Evolutionary conservation across 2,888 invertebrate genomes (phyloP).

Genomic region (Drosophila pseudotakahashii): DNA sequence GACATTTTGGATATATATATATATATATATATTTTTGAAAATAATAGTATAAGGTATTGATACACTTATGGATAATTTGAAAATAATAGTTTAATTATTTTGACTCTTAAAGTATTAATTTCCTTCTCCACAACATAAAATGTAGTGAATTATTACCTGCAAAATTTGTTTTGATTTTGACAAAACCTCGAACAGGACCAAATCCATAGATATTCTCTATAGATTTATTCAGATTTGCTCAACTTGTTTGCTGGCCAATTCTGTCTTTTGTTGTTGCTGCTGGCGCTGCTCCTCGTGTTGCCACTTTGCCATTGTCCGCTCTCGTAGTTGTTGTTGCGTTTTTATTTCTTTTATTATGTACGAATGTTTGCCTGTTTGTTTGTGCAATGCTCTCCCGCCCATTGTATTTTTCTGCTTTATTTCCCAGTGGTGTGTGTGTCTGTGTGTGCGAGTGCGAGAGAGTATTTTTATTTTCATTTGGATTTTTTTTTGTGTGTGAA

Average conservation of each 20-base stretch:
- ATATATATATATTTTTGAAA: too few relatives aligned
- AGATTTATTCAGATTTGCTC: conserved; percentile 30
- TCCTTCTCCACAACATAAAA: too few relatives aligned
- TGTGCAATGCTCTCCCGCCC: conserved; percentile 70
- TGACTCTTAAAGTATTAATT: too few relatives aligned
- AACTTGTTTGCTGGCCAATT: conserved; percentile 46
- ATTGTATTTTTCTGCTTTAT: conserved; percentile 50
- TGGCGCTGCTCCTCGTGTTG: conserved; percentile 53
- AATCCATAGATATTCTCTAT: conserved; percentile 8
- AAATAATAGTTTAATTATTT: too few relatives aligned
- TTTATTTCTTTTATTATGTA: conserved; percentile 80
- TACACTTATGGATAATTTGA: too few relatives aligned
- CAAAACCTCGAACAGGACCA: conserved; percentile 5
- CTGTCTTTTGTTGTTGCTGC: conserved; percentile 33
- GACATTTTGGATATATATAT: too few relatives aligned
- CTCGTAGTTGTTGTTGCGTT: conserved; percentile 61
- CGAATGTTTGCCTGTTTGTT: conserved; percentile 77
- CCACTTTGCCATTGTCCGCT: conserved; percentile 53
- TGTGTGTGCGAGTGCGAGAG: conserved; percentile 43
- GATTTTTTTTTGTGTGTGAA: conserved; percentile 76
- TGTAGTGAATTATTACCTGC: too few relatives aligned
- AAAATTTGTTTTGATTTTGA: background rate
- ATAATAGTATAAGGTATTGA: too few relatives aligned
- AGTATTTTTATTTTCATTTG: conserved; percentile 45
- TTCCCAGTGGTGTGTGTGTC: conserved; percentile 22